Conservation (phyloP, 53 echinoderm and acorn worm species). For the Holothuria leucospilota region DNA sequence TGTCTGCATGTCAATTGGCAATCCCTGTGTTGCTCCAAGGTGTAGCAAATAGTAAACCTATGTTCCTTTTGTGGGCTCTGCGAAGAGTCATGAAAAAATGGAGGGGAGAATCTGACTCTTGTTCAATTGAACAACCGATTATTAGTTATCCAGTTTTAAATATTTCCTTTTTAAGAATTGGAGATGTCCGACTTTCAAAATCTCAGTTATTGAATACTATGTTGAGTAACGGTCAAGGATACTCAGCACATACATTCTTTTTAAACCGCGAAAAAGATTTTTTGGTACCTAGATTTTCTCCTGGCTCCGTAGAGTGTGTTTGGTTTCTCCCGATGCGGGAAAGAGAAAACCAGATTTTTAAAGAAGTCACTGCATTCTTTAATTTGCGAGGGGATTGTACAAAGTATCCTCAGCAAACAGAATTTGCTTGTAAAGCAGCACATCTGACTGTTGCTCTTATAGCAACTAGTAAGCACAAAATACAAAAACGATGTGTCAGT, state of each 20-base stretch:
- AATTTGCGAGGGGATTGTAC: constrained; percentile 38
- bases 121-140: background rate
- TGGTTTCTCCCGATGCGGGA: constrained; percentile 30
- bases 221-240: constrained; percentile 19
- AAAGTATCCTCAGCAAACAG: constrained; percentile 4
- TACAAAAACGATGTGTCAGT: background rate
- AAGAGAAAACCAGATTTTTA: constrained; percentile 30
- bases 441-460: constrained; percentile 10
- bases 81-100: constrained; percentile 32
- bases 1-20: constrained; percentile 43
- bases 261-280: constrained; percentile 21
- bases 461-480: constrained; percentile 14
- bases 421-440: constrained; percentile 28
- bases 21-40: constrained; percentile 5
- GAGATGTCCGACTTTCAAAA: constrained; percentile 22
- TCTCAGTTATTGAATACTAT: constrained; percentile 18
- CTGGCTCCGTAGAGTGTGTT: constrained; percentile 23
- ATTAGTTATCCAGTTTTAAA: constrained; percentile 1
- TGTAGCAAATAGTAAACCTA: background rate
- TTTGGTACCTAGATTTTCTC: background rate
- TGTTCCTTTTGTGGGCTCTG: constrained; percentile 20
- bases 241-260: constrained; percentile 19
- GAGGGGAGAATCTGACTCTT: constrained; percentile 4
- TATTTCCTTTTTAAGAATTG: constrained; percentile 18
- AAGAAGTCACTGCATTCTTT: constrained; percentile 29